Evolutionary conservation across 2,113 vertebrate species (phyloP).

Genomic region (Manacus vitellinus): DNA sequence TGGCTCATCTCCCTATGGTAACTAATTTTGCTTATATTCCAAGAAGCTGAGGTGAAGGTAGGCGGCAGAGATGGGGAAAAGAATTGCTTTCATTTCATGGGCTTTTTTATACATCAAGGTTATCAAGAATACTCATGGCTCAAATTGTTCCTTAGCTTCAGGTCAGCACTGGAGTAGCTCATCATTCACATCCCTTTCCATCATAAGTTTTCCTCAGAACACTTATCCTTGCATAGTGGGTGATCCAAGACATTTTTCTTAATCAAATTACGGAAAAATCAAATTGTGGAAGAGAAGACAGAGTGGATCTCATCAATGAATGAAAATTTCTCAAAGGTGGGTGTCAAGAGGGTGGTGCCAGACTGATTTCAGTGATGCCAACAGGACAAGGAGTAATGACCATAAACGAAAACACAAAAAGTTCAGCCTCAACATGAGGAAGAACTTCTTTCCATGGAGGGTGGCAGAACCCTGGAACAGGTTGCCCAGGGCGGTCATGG

Average conservation of each 20-base stretch:
- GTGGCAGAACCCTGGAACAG: not conserved
- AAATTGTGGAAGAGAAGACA: not conserved
- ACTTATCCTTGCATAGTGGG: not conserved
- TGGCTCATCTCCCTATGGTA: accelerated
- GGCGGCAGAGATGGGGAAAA: not conserved
- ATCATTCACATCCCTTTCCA: not conserved
- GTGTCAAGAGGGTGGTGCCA: not conserved
- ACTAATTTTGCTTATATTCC: not conserved
- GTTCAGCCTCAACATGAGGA: not conserved
- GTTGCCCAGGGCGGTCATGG: not conserved
- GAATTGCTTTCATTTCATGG: not conserved
- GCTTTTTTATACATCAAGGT: not conserved
- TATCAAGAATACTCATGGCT: not conserved
- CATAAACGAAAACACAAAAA: not conserved
- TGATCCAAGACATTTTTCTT: not conserved
- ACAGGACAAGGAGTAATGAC: not conserved
- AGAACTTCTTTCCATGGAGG: not conserved
- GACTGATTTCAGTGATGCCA: not conserved
- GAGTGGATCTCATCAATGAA: not conserved
- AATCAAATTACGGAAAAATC: not conserved
- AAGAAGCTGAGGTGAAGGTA: not conserved
- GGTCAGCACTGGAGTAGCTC: not conserved
- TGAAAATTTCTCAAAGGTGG: not conserved
- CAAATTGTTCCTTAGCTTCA: not conserved
- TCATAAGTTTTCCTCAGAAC: not conserved